Evolutionary conservation across 2,113 vertebrate species (phyloP), one percentile per base, ranked within the genome.

Genomic region (Cephalophus harveyi): DNA sequence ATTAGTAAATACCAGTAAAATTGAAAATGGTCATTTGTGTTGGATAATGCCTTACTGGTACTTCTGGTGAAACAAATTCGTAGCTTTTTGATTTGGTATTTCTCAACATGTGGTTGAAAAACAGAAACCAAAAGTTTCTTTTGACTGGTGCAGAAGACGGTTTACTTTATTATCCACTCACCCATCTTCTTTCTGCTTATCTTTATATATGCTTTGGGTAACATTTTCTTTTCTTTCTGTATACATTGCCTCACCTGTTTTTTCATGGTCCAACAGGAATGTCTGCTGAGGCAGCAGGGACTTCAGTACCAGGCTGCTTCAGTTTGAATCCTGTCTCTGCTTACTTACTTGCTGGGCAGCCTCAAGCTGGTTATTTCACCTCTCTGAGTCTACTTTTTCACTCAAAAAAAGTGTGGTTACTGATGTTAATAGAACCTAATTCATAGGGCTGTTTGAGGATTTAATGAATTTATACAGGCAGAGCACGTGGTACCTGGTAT

Each of bases 51-150:
- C 27, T 92, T 50, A 43, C 4, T 54, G 54, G 25, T 40, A 21
- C 23, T 92, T 52, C 33, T 62, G 30, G 0, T 27, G 67, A 67
- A 89, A 91, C 85, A 55, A 3, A 52, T 46, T 46, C 25, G 23
- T 21, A 76, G 71, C 2, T 89, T 94, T 67, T 92, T 60, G 13
- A 55, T 57, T 87, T 21, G 14, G 12, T 96, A 23, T 16, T 89
- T 96, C 82, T 60, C 19, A 92, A 52, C 81, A 43, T 92, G 10
- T 55, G 91, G 92, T 90, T 79, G 71, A 48, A 95, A 74, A 94
- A 21, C 30, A 78, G n/a, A 50, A 78, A n/a, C 43, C 16, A 89
- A 57, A 10, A 52, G 9, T 57, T 17, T 43, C 40, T 83, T 62
- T 57, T 33, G n/a, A 15, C 74, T n/a, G n/a, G 36, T 46, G 23